Evolutionary conservation across 1,140 invertebrate species (phyloP), one percentile per base, ranked within the genome.

Genomic region (Stratiolaelaps scimitus): DNA sequence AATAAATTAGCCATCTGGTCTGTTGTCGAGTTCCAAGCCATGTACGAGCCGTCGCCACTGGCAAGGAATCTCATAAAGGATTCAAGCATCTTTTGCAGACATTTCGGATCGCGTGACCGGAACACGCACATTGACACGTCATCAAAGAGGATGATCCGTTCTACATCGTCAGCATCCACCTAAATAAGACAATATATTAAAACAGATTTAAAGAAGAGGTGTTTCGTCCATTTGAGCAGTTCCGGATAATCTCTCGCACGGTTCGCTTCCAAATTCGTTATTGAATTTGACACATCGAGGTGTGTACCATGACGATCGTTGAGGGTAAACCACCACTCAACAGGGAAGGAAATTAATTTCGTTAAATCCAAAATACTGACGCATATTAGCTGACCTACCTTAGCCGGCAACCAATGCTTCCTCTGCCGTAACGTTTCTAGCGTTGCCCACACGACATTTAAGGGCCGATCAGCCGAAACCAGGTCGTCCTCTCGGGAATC

Each of bases 371-470:
- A n/a, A n/a, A n/a, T n/a, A n/a, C n/a, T n/a, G 34, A 40, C 34
- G 34, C 34, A 40, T 40, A 40, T 40, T 40, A 40, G 5, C 4
- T 40, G 10, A 40, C 34, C 26, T n/a, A 60, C 13, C 34, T 23
- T 60, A 15, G 53, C 53, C 2, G 53, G 53, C 34, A 17, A 19
- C 53, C 53, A 60, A 17, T 60, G 53, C 17, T n/a, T 60, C 10
- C 23, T 60, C 10, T 60, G 53, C 23, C 53, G 53, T 29, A 29
- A 26, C 13, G 23, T 15, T 60, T 60, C 53, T 6, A 60, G 53
- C 23, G 34, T 60, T 15, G 53, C 53, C 53, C 53, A 60, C 53
- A 29, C 34, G 23, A 60, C 53, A 34, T 60, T 60, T 34, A 60
- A 15, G 17, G 53, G 53, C 53, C 34, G 53, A 60, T n/a, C 53